phyloP scores from a whole-genome alignment of 2,797 vertebrate genomes.

The Nannoperca australis region DNA sequence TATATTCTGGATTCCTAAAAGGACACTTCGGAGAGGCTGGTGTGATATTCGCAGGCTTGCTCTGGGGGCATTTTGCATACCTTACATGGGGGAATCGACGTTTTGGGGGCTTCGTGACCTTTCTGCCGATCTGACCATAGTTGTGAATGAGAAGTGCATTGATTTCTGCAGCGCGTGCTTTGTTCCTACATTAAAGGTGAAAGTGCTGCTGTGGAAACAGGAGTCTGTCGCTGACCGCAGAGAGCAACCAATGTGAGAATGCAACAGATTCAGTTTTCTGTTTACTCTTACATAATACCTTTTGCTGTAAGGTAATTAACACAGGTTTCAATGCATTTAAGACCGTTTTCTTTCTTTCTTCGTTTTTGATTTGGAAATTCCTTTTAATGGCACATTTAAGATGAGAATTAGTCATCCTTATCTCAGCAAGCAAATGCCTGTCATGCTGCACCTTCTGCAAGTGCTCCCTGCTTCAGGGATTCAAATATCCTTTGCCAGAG shows the following conservation, averaged over 20 bases:
- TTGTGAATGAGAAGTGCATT: slow-evolving; percentile 80
- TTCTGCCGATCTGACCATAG: slow-evolving; percentile 75
- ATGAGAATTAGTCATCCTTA: slow-evolving; percentile 48
- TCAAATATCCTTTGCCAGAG: slow-evolving; percentile 43
- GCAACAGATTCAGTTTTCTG: background rate
- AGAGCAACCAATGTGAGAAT: slow-evolving; percentile 6
- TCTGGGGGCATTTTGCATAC: slow-evolving; percentile 27
- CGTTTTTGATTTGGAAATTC: slow-evolving; percentile 10
- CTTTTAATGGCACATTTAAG: slow-evolving; percentile 3
- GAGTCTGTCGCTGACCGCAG: slow-evolving; percentile 1
- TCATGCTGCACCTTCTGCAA: slow-evolving; percentile 18
- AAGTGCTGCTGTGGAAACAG: slow-evolving; percentile 31
- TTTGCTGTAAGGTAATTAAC: background rate
- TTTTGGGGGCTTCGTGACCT: slow-evolving; percentile 74
- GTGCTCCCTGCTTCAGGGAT: slow-evolving; percentile 26
- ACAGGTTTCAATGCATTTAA: background rate
- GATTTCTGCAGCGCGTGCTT: slow-evolving; percentile 62
- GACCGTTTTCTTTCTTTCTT: too few species aligned
- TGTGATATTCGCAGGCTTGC: slow-evolving; percentile 11
- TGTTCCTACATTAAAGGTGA: slow-evolving; percentile 68
- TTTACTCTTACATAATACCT: background rate
- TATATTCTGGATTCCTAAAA: slow-evolving; percentile 39
- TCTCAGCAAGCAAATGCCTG: slow-evolving; percentile 44
- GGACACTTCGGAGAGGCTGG: slow-evolving; percentile 2
- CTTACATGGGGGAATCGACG: slow-evolving; percentile 66